A percentile compares a stretch with the other conserved stretches of the same genome.
Evolutionary conservation across 2,113 vertebrate species (phyloP).

Genomic region (Apodemus speciosus): DNA sequence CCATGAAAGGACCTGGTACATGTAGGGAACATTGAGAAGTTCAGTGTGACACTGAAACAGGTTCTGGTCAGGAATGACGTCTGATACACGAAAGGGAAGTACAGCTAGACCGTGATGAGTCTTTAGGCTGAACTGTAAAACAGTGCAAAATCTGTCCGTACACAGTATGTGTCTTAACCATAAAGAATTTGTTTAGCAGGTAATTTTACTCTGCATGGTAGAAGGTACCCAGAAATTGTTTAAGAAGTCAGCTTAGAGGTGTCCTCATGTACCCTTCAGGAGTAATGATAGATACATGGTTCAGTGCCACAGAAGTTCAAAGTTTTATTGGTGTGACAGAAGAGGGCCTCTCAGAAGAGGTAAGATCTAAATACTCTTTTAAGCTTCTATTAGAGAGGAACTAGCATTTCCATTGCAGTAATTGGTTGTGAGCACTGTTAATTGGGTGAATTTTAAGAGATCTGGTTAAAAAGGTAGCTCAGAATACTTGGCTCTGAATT

Average conservation of each 20-base stretch:
- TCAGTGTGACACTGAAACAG: conserved; percentile 30
- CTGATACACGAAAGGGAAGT: conserved; percentile 17
- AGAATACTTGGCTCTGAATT: conserved; percentile 47
- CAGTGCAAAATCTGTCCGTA: conserved; percentile 31
- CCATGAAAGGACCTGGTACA: conserved; percentile 40
- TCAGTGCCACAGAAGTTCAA: conserved; percentile 43
- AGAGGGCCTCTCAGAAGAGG: conserved; percentile 60
- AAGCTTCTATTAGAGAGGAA: conserved; percentile 39
- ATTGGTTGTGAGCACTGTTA: not conserved
- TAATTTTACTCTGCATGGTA: conserved; percentile 37
- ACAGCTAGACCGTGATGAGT: conserved; percentile 18
- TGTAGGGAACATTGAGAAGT: conserved; percentile 46
- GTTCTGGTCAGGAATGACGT: not conserved
- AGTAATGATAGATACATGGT: conserved; percentile 6
- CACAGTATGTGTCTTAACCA: conserved; percentile 30
- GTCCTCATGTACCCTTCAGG: not conserved
- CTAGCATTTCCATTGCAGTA: not conserved
- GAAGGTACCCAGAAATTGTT: conserved; percentile 40
- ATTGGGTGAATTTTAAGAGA: conserved; percentile 15
- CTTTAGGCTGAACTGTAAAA: conserved; percentile 55
- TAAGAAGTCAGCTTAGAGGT: conserved; percentile 49
- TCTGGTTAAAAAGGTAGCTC: conserved; percentile 31
- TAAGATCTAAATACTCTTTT: conserved; percentile 65
- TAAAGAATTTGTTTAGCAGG: conserved; percentile 49
- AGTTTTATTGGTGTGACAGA: conserved; percentile 38